These are phyloP conservation scores for Pitta sordida DNA, from an alignment of 2,113 vertebrate species.

Conservation along the genomic window DNA sequence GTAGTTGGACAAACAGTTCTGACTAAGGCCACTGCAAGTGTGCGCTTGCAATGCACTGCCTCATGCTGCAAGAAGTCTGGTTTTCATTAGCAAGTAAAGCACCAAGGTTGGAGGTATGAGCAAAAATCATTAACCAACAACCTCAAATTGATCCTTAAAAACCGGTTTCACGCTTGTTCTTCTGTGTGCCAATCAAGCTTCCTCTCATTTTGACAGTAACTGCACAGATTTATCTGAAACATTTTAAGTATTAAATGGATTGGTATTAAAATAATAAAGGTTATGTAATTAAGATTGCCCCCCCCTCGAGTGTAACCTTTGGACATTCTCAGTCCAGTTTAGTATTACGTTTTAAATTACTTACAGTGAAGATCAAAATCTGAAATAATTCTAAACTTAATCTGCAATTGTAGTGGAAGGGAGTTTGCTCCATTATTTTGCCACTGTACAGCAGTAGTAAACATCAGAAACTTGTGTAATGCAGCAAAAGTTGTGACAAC, in stretches of 20 bases:
- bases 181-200: neutral
- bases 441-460: neutral
- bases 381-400: neutral
- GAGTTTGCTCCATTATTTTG: accelerated
- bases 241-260: neutral
- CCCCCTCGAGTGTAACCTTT: neutral
- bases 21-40: neutral
- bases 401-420: neutral
- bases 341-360: neutral
- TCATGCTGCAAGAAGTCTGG: neutral
- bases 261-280: neutral
- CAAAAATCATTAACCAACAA: neutral
- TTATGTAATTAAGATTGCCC: neutral
- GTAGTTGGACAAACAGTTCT: neutral
- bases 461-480: neutral
- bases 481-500: neutral
- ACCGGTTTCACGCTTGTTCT: neutral
- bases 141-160: neutral
- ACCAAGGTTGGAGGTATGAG: neutral
- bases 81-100: neutral
- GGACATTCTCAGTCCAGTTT: neutral
- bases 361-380: neutral
- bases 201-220: neutral
- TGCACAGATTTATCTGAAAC: neutral
- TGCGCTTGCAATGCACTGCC: neutral